Evolutionary conservation across 2,113 vertebrate genomes (phyloP).

Genomic region (Acrocephalus kingi): DNA sequence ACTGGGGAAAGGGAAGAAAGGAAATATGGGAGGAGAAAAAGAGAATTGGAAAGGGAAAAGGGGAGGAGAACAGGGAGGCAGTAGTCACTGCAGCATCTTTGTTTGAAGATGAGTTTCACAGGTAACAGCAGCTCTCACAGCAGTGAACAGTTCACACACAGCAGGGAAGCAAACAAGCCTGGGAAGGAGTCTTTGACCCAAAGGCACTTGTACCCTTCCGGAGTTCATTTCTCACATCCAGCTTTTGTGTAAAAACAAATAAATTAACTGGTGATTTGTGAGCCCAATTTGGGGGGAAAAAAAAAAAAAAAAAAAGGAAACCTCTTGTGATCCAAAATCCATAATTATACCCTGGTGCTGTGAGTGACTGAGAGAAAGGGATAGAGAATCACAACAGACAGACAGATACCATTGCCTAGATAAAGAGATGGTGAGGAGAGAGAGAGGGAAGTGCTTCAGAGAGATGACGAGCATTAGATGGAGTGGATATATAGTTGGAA

Average conservation of each 20-base stretch:
- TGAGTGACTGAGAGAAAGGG: background rate
- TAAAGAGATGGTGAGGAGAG: slow-evolving; percentile 7
- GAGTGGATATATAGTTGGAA: slow-evolving; percentile 19
- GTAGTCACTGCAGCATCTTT: background rate
- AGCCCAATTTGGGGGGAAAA: rapidly evolving
- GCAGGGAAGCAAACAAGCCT: background rate
- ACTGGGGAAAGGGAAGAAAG: background rate
- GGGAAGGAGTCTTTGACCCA: slow-evolving; percentile 1
- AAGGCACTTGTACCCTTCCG: background rate
- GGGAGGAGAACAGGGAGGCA: background rate
- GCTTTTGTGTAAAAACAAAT: background rate
- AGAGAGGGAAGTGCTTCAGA: background rate
- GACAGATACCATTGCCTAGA: background rate
- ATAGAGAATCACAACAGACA: background rate
- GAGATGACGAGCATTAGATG: background rate
- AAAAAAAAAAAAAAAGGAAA: background rate
- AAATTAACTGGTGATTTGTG: background rate
- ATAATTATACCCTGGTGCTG: background rate
- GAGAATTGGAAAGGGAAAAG: background rate
- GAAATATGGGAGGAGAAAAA: background rate
- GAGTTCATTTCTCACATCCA: background rate
- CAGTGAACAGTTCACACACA: background rate
- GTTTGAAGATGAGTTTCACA: background rate
- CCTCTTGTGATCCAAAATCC: background rate
- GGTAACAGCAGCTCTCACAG: slow-evolving; percentile 10